Evolutionary conservation across 2,888 invertebrate genomes (phyloP).

Genomic region (Aquatica leii): DNA sequence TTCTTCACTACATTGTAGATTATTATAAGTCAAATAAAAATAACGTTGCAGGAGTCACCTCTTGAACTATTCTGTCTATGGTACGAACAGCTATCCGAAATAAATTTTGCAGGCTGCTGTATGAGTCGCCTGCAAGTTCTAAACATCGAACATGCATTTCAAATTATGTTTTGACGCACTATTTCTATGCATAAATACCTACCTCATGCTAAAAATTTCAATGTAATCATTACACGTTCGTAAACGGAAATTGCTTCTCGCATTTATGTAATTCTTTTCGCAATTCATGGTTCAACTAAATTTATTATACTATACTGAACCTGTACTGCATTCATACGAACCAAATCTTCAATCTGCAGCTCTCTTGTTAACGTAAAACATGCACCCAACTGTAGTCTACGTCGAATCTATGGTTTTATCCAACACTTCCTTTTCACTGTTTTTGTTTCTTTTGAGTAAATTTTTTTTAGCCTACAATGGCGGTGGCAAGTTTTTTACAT

Average conservation of each 20-base stretch:
- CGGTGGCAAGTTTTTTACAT: neutral
- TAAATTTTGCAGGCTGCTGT: slow-evolving; percentile 31
- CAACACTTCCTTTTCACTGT: neutral
- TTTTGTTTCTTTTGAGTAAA: neutral
- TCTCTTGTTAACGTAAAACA: neutral
- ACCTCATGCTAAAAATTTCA: slow-evolving; percentile 18
- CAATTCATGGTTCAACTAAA: slow-evolving; percentile 18
- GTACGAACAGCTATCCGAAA: slow-evolving; percentile 26
- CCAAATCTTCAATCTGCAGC: neutral
- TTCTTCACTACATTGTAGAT: slow-evolving; percentile 23
- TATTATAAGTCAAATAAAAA: too few relatives aligned
- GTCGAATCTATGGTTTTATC: neutral
- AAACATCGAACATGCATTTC: too few relatives aligned
- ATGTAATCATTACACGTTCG: slow-evolving; percentile 15
- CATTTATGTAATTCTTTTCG: slow-evolving; percentile 16
- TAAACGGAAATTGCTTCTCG: slow-evolving; percentile 22
- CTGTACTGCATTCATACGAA: slow-evolving; percentile 13
- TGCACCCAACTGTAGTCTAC: neutral
- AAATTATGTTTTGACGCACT: too few relatives aligned
- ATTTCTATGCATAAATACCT: neutral
- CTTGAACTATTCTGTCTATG: slow-evolving; percentile 32
- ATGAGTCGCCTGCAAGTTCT: slow-evolving; percentile 20
- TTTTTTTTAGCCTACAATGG: neutral
- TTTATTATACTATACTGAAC: slow-evolving; percentile 13
- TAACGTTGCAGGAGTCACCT: slow-evolving; percentile 17